Conservation (phyloP, 2,113 vertebrate genomes). For the Callionymus lyra region DNA sequence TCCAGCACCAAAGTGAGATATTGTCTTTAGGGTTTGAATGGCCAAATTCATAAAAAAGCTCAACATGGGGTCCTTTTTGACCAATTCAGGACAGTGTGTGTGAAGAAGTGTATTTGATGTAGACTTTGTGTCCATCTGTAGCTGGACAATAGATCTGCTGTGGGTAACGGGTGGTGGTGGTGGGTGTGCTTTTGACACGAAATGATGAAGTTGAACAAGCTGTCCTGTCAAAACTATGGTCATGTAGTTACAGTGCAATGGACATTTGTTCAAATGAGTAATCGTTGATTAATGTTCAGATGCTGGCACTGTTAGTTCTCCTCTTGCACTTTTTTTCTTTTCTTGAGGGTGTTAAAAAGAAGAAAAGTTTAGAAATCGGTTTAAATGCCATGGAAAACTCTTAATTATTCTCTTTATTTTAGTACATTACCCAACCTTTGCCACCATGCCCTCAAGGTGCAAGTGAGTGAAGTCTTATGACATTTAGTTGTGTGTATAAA, state of each 20-base stretch:
- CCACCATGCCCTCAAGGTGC: too few species aligned
- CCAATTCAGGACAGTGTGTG: constrained; percentile 21
- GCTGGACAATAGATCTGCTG: constrained; percentile 35
- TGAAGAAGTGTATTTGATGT: constrained; percentile 25
- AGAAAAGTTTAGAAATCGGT: too few species aligned
- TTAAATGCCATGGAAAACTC: too few species aligned
- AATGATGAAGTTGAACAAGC: constrained; percentile 44
- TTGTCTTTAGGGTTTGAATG: constrained; percentile 22
- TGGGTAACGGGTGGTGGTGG: constrained; percentile 37
- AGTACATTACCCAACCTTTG: too few species aligned
- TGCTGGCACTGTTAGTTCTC: constrained; percentile 42
- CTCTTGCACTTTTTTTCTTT: constrained; percentile 29
- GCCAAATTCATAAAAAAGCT: constrained; percentile 9
- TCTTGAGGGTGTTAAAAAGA: background rate
- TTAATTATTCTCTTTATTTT: too few species aligned
- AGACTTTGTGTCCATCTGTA: constrained; percentile 45
- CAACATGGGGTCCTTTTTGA: constrained; percentile 7
- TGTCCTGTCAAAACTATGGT: constrained; percentile 47
- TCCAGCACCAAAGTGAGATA: constrained; percentile 23
- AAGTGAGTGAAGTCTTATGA: too few species aligned
- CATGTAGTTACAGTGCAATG: constrained; percentile 23
- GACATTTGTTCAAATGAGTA: constrained; percentile 33
- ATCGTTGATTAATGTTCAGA: constrained; percentile 20
- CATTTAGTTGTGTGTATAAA: too few species aligned
- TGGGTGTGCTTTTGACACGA: constrained; percentile 43